These are phyloP conservation scores for Nannobrachium achirus DNA, from an alignment of 2,113 vertebrate species.

Conservation along the genomic window DNA sequence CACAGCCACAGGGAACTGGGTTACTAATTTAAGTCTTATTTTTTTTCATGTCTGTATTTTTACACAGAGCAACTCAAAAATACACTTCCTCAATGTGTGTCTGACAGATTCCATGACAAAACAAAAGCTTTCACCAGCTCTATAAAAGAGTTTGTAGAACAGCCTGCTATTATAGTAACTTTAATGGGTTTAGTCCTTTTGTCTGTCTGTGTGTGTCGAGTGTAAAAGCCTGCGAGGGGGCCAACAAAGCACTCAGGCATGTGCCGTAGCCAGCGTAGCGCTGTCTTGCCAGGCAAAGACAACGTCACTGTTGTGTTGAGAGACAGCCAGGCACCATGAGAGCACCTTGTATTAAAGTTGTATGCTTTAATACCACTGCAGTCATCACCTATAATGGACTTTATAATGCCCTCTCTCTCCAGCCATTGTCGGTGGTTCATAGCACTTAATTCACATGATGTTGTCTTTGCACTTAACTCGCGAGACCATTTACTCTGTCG, in stretches of 20 bases:
- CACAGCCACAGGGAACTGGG: slow-evolving; percentile 17
- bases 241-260: slow-evolving; percentile 35
- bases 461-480: too few relatives aligned
- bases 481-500: too few relatives aligned
- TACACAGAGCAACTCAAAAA: slow-evolving; percentile 36
- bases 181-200: slow-evolving; percentile 47
- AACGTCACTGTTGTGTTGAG: slow-evolving; percentile 46
- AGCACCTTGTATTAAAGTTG: slow-evolving; percentile 52
- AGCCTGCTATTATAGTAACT: slow-evolving; percentile 20
- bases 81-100: slow-evolving; percentile 47
- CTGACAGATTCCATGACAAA: slow-evolving; percentile 30
- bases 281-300: slow-evolving; percentile 42
- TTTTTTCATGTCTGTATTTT: slow-evolving; percentile 49
- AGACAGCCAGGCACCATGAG: slow-evolving; percentile 66
- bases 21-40: slow-evolving; percentile 49
- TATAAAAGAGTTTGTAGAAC: slow-evolving; percentile 5
- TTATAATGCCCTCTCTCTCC: slow-evolving; percentile 29
- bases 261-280: slow-evolving; percentile 28
- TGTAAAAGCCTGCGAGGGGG: slow-evolving; percentile 34
- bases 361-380: slow-evolving; percentile 36
- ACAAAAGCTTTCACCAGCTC: slow-evolving; percentile 18
- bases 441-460: too few relatives aligned
- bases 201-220: slow-evolving; percentile 59
- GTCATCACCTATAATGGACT: not conserved
- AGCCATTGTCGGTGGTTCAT: not conserved